phyloP scores from a whole-genome alignment of 2,888 invertebrate species.

The Tryphoninae sp. region DNA sequence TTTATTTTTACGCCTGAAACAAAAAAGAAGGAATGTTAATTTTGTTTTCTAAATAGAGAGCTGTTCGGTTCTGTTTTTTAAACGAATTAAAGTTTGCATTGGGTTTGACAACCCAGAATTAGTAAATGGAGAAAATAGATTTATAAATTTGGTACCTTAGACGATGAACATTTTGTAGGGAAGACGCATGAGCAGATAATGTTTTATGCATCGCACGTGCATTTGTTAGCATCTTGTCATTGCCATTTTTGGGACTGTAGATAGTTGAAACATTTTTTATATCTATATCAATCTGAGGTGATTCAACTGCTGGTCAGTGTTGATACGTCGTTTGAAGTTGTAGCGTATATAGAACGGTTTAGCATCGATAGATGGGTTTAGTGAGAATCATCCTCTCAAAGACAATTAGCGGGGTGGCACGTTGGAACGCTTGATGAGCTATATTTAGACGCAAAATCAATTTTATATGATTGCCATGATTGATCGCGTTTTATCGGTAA shows the following conservation, averaged over 20 bases:
- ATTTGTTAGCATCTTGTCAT: neutral
- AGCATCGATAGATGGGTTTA: neutral
- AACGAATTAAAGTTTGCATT: no score
- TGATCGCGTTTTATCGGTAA: constrained; percentile 50
- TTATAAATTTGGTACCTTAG: no score
- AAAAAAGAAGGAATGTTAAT: constrained; percentile 11
- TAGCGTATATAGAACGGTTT: constrained; percentile 11
- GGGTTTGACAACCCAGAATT: no score
- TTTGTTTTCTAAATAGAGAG: neutral
- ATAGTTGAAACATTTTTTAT: constrained; percentile 1
- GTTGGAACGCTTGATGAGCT: constrained; percentile 41
- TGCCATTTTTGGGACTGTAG: neutral
- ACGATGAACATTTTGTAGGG: no score
- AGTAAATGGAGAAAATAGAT: no score
- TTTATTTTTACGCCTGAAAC: neutral
- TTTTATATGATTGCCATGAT: constrained; percentile 61
- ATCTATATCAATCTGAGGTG: neutral
- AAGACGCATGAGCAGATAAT: neutral
- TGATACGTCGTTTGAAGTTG: constrained; percentile 29
- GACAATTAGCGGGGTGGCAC: constrained; percentile 59
- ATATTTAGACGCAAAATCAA: constrained; percentile 64
- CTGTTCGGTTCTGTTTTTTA: no score
- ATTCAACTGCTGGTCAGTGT: constrained; percentile 12
- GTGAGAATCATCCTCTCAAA: constrained; percentile 58
- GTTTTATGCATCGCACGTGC: neutral